Percentiles rank a stretch among this genome's conserved stretches.
Conservation (phyloP, 2,888 invertebrate species). For the Halictus ligatus region DNA sequence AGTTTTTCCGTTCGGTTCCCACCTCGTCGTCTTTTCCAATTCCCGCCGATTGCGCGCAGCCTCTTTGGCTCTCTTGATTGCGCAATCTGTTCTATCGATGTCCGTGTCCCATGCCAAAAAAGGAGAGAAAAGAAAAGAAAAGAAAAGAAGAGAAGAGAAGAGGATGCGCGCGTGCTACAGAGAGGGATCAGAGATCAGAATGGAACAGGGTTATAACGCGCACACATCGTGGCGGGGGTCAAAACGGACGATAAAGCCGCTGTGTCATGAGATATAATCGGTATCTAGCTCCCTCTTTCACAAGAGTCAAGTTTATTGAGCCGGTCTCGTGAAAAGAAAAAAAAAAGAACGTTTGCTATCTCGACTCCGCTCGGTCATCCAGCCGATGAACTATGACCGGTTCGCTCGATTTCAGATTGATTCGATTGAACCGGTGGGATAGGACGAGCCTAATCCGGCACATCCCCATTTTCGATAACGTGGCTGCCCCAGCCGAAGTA, state of each 20-base stretch:
- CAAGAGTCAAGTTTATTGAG: constrained; percentile 53
- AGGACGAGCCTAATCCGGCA: too few species aligned
- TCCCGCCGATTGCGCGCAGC: constrained; percentile 65
- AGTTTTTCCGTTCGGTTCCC: constrained; percentile 60
- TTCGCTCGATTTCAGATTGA: constrained; percentile 27
- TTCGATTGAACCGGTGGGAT: constrained; percentile 24
- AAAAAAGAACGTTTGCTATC: constrained; percentile 1
- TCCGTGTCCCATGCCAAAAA: neutral
- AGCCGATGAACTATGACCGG: constrained; percentile 34
- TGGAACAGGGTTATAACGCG: constrained; percentile 24
- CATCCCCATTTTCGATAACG: constrained; percentile 2
- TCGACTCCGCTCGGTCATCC: constrained; percentile 13
- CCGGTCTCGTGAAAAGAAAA: constrained; percentile 3
- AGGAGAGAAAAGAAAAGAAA: neutral
- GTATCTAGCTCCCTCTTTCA: constrained; percentile 57
- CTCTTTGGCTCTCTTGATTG: constrained; percentile 35
- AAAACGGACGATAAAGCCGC: constrained; percentile 52
- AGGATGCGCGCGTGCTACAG: neutral
- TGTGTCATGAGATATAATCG: constrained; percentile 54
- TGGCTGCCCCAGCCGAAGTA: too few species aligned
- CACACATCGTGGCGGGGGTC: constrained; percentile 47
- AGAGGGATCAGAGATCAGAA: constrained; percentile 13
- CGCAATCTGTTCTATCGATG: constrained; percentile 46
- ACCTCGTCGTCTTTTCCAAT: constrained; percentile 68
- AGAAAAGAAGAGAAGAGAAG: neutral